Evolutionary conservation across 2,888 invertebrate genomes (phyloP), one percentile per base, ranked within the genome.

Genomic region (Nematopogon swammerdamellus): DNA sequence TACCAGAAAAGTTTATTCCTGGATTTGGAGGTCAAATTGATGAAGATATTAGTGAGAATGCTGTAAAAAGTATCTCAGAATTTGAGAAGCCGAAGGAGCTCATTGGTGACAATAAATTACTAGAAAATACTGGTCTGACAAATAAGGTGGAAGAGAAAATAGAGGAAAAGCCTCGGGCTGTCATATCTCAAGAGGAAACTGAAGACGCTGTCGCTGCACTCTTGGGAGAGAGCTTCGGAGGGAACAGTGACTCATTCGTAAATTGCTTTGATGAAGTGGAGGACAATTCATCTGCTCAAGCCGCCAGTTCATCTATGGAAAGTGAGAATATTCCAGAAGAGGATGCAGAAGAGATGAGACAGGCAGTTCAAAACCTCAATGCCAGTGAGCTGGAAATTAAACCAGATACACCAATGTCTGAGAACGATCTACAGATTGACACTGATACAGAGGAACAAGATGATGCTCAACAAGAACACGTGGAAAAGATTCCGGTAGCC

Each of bases 131-230:
- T 1, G 63, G 70, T 3, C 73, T 65, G 60, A 68, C 64, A 50
- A 68, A 72, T 11, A 83, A 82, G 58, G 56, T 73, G 2, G 82
- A 83, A 8, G 84, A 85, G 48, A 85, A 85, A 61, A 55, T 69
- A 1, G 89, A 90, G 53, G 91, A 91, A 60, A 92, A 91, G 62
- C 89, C 89, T 0, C 82, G 92, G 46, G 90, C 89, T 10, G 82
- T 90, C 1, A 94, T 94, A 60, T 94, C 93, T 0, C 94, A 94
- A 69, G 94, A 94, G 73, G 94, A 95, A 72, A 95, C 94, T 0
- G 94, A 92, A 68, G 93, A 93, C 66, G 95, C 95, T 0, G 94
- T 95, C 0, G 93, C 93, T 8, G 93, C 94, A 1, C 72, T 95
- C 20, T 70, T 95, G 49, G 92, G 91, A 19, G 93, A 93, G 68